These are phyloP conservation scores for Melanotaenia pygmaea DNA, from an alignment of 2,797 vertebrate species.

Conservation along the genomic window DNA sequence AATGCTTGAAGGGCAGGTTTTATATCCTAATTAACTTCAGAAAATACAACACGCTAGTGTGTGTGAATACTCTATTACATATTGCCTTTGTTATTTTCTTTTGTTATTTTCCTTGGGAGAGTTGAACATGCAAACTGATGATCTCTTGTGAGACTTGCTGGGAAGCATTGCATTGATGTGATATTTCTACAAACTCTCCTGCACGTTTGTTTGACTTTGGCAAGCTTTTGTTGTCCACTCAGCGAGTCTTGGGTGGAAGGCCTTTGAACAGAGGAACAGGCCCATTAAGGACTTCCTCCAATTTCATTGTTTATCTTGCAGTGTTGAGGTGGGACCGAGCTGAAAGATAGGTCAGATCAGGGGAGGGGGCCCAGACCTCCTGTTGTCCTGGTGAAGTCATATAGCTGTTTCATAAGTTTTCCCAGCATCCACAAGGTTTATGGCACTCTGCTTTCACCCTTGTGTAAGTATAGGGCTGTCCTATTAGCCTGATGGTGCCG, in stretches of 20 bases:
- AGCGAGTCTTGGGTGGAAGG: conserved; percentile 12
- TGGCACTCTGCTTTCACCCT: conserved; percentile 61
- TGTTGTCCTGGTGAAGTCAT: conserved; percentile 63
- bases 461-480: conserved; percentile 54
- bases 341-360: conserved; percentile 62
- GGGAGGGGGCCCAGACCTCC: conserved; percentile 52
- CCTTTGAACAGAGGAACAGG: conserved; percentile 65
- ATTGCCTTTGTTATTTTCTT: conserved; percentile 15
- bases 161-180: conserved; percentile 34
- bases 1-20: conserved; percentile 56
- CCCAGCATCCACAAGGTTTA: conserved; percentile 45
- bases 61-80: conserved; percentile 38
- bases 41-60: conserved; percentile 43
- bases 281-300: conserved; percentile 68
- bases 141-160: conserved; percentile 23
- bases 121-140: conserved; percentile 31
- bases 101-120: conserved; percentile 26
- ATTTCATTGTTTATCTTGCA: conserved; percentile 72
- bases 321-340: conserved; percentile 55
- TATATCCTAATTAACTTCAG: conserved; percentile 65
- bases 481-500: conserved; percentile 70
- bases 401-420: conserved; percentile 67
- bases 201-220: conserved; percentile 53
- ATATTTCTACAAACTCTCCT: conserved; percentile 17
- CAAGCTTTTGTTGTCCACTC: conserved; percentile 44